Percentiles rank a stretch among this genome's conserved stretches.
phyloP scores from a whole-genome alignment of 2,888 invertebrate genomes.

The Drosophila rubida region DNA sequence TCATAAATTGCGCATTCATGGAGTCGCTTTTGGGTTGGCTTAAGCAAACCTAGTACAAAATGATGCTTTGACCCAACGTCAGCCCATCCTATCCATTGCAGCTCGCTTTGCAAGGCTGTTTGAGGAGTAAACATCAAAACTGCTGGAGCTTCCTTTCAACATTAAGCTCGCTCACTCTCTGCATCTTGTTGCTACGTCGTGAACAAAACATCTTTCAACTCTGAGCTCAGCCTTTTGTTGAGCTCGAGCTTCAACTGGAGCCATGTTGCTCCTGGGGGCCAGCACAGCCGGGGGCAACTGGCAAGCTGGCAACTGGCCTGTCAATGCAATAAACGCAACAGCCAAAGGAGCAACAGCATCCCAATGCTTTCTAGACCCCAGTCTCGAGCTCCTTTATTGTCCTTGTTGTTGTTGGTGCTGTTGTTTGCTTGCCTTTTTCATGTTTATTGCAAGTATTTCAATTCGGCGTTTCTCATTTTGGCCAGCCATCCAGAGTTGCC shows the following conservation, averaged over 20 bases:
- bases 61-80: background rate
- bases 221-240: constrained; percentile 44
- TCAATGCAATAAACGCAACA: constrained; percentile 75
- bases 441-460: constrained; percentile 79
- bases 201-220: constrained; percentile 52
- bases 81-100: constrained; percentile 7
- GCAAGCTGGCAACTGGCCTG: constrained; percentile 57
- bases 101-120: constrained; percentile 5
- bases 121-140: constrained; percentile 40
- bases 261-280: constrained; percentile 9
- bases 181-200: constrained; percentile 4
- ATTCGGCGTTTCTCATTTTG: constrained; percentile 65
- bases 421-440: constrained; percentile 63
- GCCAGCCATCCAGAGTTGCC: constrained; percentile 36
- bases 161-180: constrained; percentile 26
- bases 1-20: constrained; percentile 10
- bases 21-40: constrained; percentile 2
- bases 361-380: constrained; percentile 41
- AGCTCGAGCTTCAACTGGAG: constrained; percentile 15
- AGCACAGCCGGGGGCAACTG: constrained; percentile 41
- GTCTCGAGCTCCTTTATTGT: constrained; percentile 6
- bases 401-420: constrained; percentile 17
- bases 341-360: constrained; percentile 63
- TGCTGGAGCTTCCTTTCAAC: constrained; percentile 36
- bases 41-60: constrained; percentile 20